These are phyloP conservation scores for Oryzias dopingdopingensis DNA, from an alignment of 2,797 vertebrate species.

Conservation along the genomic window DNA sequence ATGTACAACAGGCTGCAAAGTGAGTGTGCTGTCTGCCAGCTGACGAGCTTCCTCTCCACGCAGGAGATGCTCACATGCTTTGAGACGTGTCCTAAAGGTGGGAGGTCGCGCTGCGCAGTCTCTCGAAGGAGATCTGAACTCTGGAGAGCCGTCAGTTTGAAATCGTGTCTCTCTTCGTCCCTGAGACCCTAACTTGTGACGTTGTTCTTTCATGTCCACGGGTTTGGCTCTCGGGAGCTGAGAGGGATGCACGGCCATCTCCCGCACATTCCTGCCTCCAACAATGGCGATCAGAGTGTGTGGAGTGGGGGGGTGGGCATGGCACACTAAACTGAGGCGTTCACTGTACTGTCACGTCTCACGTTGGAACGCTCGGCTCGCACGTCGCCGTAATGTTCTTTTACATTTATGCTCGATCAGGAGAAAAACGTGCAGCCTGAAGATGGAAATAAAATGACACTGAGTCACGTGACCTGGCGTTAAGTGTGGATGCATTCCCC, in stretches of 20 bases:
- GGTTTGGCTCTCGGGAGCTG: slow-evolving; percentile 99
- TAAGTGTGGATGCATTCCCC: too few relatives aligned
- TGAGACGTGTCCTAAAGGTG: too few relatives aligned
- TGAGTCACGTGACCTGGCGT: too few relatives aligned
- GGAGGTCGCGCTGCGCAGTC: too few relatives aligned
- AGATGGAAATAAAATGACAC: too few relatives aligned
- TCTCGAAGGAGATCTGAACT: background rate
- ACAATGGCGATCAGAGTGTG: slow-evolving; percentile 52
- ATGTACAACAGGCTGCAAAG: background rate
- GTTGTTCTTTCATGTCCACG: slow-evolving; percentile 98
- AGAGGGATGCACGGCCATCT: slow-evolving; percentile 88
- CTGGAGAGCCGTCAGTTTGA: slow-evolving; percentile 38
- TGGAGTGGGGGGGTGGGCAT: slow-evolving; percentile 22
- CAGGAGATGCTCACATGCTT: slow-evolving; percentile 24
- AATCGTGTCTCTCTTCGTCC: slow-evolving; percentile 93
- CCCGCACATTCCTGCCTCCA: slow-evolving; percentile 36
- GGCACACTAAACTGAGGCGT: slow-evolving; percentile 54
- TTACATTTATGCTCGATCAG: slow-evolving; percentile 4
- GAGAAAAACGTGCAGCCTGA: background rate
- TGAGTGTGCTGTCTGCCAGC: background rate
- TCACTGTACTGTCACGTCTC: slow-evolving; percentile 21
- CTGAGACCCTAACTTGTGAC: slow-evolving; percentile 99
- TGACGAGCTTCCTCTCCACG: slow-evolving; percentile 3
- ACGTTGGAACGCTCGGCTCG: slow-evolving; percentile 17
- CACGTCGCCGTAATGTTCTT: slow-evolving; percentile 9